Percentiles rank a stretch among this genome's conserved stretches.
phyloP scores from a whole-genome alignment of 2,113 vertebrate genomes.

The Pterocles orientalis region DNA sequence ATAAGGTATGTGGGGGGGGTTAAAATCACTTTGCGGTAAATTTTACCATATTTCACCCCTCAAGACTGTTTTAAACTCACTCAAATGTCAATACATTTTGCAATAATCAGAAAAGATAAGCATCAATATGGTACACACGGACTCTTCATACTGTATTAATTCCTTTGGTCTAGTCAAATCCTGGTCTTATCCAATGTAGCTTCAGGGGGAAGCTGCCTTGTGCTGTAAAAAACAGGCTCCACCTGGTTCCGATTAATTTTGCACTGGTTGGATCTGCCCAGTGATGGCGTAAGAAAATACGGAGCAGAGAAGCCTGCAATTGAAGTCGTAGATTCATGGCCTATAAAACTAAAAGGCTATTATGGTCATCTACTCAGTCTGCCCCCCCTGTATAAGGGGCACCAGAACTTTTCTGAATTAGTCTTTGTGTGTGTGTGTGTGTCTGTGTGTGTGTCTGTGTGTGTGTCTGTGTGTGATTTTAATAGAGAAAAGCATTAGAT shows the following conservation, averaged over 20 bases:
- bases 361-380: slow-evolving; percentile 32
- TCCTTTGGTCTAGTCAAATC: background rate
- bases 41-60: background rate
- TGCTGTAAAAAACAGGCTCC: slow-evolving; percentile 22
- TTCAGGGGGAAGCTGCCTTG: slow-evolving; percentile 46
- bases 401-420: slow-evolving; percentile 12
- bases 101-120: background rate
- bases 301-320: slow-evolving; percentile 45
- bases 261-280: slow-evolving; percentile 45
- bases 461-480: background rate
- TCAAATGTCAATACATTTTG: background rate
- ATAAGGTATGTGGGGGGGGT: background rate
- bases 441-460: no score
- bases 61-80: background rate
- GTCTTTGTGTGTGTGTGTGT: background rate
- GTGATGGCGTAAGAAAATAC: slow-evolving; percentile 39
- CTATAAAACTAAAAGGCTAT: slow-evolving; percentile 55
- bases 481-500: background rate
- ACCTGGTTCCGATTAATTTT: slow-evolving; percentile 51
- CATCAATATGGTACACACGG: background rate
- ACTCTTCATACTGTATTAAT: background rate
- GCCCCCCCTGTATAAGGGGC: background rate
- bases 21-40: slow-evolving; percentile 9
- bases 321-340: slow-evolving; percentile 44
- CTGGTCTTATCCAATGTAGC: slow-evolving; percentile 15